A percentile compares a stretch with the other conserved stretches of the same genome.
These are phyloP conservation scores for Grapholita molesta DNA, from an alignment of 1,140 invertebrate genomes.

Conservation along the genomic window DNA sequence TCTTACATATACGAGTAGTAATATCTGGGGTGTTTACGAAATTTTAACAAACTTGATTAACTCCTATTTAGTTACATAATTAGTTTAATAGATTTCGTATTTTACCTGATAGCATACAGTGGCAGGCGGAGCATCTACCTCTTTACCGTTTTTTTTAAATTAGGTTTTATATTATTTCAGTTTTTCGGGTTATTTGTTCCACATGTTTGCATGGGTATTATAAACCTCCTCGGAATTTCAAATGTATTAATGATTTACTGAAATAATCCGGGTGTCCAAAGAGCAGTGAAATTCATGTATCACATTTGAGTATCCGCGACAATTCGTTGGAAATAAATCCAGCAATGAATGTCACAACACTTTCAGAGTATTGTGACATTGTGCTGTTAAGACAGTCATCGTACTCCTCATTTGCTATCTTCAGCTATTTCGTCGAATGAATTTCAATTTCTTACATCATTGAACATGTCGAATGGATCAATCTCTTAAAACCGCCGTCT, in stretches of 20 bases:
- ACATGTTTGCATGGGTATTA: neutral
- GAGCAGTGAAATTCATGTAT: neutral
- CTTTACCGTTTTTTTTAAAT: too few species aligned
- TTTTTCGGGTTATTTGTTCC: neutral
- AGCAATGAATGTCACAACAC: neutral
- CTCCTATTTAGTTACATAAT: too few species aligned
- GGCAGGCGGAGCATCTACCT: too few species aligned
- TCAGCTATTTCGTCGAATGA: neutral
- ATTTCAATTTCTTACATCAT: neutral
- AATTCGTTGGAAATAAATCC: neutral
- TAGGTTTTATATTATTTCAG: neutral
- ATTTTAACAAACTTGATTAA: too few species aligned
- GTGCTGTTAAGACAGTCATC: too few species aligned
- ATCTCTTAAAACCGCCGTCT: neutral
- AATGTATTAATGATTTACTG: neutral
- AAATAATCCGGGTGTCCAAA: too few species aligned
- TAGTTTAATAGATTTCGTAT: too few species aligned
- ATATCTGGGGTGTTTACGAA: too few species aligned
- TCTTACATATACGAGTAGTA: too few species aligned
- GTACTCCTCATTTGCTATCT: neutral
- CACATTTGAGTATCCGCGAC: neutral
- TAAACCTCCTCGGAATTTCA: neutral
- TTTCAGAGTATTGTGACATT: neutral
- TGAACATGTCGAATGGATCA: neutral
- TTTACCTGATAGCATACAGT: too few species aligned